phyloP scores from a whole-genome alignment of 2,797 vertebrate species.

The Acanthornis magna region DNA sequence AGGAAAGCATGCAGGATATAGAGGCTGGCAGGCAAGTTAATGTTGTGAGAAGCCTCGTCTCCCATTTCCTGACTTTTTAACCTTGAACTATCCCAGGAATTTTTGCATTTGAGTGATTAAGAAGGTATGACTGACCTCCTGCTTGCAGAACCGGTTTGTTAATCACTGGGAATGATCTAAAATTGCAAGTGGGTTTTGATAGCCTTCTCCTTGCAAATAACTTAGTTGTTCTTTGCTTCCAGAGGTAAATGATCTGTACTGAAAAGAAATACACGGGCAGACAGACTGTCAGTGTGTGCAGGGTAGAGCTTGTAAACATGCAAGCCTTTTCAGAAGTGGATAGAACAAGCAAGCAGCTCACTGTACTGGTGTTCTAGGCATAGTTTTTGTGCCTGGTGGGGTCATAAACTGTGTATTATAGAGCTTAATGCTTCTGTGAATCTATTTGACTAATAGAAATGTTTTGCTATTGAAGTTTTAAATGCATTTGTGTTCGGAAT shows the following conservation, averaged over 20 bases:
- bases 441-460: neutral
- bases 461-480: neutral
- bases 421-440: neutral
- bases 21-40: slow-evolving; percentile 50
- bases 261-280: neutral
- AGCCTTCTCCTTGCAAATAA: neutral
- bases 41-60: slow-evolving; percentile 56
- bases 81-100: slow-evolving; percentile 65
- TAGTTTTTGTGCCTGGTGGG: neutral
- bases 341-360: neutral
- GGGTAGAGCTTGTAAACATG: neutral
- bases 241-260: neutral
- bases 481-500: neutral
- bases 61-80: slow-evolving; percentile 57
- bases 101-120: slow-evolving; percentile 57
- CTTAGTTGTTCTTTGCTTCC: neutral
- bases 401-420: neutral
- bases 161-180: slow-evolving; percentile 46
- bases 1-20: slow-evolving; percentile 34
- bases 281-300: neutral
- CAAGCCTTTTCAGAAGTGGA: neutral
- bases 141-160: slow-evolving; percentile 51
- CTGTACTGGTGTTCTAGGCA: neutral
- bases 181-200: slow-evolving; percentile 32
- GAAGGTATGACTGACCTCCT: slow-evolving; percentile 50